Evolutionary conservation across 2,113 vertebrate species (phyloP).

Genomic region (Ciconia stormi): DNA sequence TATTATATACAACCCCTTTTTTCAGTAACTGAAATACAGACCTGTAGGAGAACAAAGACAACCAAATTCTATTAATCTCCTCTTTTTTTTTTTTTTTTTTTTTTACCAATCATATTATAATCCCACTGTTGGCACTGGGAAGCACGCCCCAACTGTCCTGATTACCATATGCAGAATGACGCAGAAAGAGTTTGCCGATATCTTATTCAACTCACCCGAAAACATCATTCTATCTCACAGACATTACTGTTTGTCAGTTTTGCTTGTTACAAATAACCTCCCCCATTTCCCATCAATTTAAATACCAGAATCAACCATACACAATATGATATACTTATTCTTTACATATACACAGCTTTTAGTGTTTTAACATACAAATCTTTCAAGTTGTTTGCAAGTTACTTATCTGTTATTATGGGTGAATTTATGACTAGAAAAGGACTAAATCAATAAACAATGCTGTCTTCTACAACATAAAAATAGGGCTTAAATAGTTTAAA

Average conservation of each 20-base stretch:
- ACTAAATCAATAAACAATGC: background rate
- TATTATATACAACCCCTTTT: background rate
- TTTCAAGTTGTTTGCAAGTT: background rate
- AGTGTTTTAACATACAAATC: background rate
- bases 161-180: background rate
- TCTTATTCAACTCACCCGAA: background rate
- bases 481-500: background rate
- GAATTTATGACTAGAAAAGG: background rate
- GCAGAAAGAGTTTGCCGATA: conserved; percentile 37
- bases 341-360: background rate
- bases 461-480: background rate
- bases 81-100: background rate
- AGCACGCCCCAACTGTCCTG: conserved; percentile 14
- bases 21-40: background rate
- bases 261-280: background rate
- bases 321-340: background rate
- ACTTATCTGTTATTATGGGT: background rate
- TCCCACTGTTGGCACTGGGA: background rate
- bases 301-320: background rate
- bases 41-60: background rate
- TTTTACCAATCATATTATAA: background rate
- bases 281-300: background rate
- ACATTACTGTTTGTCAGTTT: background rate
- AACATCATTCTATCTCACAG: background rate
- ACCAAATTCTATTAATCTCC: background rate